Conservation (phyloP, 2,888 invertebrate species). For the Cosmia pyralina region DNA sequence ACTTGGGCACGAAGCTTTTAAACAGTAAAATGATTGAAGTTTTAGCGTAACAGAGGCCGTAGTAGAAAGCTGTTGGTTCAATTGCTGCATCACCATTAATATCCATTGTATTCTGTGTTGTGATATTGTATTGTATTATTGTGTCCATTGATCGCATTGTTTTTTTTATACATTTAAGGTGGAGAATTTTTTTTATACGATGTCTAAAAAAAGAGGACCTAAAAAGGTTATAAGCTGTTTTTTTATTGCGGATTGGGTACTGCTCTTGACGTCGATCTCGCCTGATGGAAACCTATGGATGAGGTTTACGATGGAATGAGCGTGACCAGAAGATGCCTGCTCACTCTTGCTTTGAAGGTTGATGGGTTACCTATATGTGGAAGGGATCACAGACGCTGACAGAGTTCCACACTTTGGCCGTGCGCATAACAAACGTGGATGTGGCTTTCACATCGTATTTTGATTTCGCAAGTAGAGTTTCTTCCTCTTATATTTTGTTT, state of each 20-base stretch:
- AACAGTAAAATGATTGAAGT: constrained; percentile 16
- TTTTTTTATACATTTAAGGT: neutral
- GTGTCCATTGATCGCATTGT: neutral
- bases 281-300: neutral
- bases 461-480: neutral
- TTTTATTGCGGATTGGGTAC: neutral
- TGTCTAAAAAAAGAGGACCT: neutral
- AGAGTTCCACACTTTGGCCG: neutral
- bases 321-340: neutral
- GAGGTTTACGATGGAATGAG: neutral
- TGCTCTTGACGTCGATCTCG: neutral
- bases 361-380: neutral
- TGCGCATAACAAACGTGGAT: neutral
- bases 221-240: neutral
- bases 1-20: constrained; percentile 22
- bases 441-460: neutral
- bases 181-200: neutral
- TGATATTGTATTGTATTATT: too few species aligned
- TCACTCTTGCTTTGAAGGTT: neutral
- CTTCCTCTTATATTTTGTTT: neutral
- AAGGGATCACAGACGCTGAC: neutral
- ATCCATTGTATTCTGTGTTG: too few species aligned
- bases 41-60: neutral
- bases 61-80: neutral
- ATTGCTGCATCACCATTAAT: neutral